A percentile compares a stretch with the other conserved stretches of the same genome.
Evolutionary conservation across 2,797 vertebrate genomes (phyloP).

Genomic region (Linurgus olivaceus): DNA sequence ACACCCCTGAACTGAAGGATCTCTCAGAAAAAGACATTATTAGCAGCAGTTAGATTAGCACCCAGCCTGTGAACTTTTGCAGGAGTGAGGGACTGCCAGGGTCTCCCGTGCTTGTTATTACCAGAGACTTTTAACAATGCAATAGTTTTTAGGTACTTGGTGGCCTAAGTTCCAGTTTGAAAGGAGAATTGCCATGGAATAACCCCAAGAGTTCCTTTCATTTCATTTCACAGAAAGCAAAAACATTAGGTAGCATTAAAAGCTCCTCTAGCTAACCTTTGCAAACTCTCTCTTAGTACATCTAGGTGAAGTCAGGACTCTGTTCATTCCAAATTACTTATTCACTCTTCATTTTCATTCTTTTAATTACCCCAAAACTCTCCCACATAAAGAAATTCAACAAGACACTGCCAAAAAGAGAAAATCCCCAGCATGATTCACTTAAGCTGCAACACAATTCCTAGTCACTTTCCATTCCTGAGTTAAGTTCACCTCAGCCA

Average conservation of each 20-base stretch:
- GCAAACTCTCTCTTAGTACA: not conserved
- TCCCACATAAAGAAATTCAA: not conserved
- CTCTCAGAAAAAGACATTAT: not conserved
- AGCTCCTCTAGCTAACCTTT: not conserved
- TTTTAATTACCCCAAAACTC: not conserved
- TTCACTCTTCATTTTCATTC: not conserved
- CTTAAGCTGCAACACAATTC: not conserved
- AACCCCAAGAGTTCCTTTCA: not conserved
- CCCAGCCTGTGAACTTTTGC: not conserved
- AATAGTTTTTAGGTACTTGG: not conserved
- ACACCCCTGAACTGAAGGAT: not conserved
- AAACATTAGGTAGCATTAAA: not conserved
- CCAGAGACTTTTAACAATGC: not conserved
- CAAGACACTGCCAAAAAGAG: not conserved
- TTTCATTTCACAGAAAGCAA: not conserved
- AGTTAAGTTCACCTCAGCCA: not conserved
- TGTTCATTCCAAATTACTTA: not conserved
- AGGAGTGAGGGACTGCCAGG: not conserved
- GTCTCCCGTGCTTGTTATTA: not conserved
- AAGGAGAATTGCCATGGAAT: not conserved
- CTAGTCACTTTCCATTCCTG: not conserved
- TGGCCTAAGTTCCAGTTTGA: not conserved
- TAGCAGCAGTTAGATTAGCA: not conserved
- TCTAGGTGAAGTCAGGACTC: not conserved
- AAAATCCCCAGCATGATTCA: not conserved